phyloP scores from a whole-genome alignment of 2,113 vertebrate species.

The Barnardius zonarius region DNA sequence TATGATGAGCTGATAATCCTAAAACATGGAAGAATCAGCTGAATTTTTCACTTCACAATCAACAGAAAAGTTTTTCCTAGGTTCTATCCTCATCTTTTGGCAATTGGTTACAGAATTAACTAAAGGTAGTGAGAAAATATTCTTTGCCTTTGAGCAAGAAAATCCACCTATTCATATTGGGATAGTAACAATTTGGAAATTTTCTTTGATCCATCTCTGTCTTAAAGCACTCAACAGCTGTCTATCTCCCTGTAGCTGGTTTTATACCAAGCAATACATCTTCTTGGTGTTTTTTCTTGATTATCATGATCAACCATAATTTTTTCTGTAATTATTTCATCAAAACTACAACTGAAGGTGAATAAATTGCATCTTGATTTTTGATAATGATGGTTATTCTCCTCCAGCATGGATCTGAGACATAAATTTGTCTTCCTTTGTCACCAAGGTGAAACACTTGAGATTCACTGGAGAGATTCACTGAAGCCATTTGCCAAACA shows the following conservation, averaged over 20 bases:
- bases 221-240: neutral
- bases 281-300: neutral
- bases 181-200: neutral
- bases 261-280: neutral
- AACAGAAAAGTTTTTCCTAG: neutral
- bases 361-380: neutral
- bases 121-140: neutral
- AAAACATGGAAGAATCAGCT: neutral
- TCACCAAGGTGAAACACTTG: neutral
- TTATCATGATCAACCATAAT: neutral
- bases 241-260: neutral
- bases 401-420: neutral
- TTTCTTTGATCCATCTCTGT: neutral
- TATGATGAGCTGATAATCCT: neutral
- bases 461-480: neutral
- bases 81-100: neutral
- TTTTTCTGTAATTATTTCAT: neutral
- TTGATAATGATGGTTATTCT: neutral
- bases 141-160: neutral
- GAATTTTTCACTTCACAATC: neutral
- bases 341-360: neutral
- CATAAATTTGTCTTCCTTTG: neutral
- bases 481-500: neutral
- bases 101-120: neutral
- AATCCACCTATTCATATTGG: neutral